Conservation (phyloP, 2,797 vertebrate species). For the Coluber constrictor region DNA sequence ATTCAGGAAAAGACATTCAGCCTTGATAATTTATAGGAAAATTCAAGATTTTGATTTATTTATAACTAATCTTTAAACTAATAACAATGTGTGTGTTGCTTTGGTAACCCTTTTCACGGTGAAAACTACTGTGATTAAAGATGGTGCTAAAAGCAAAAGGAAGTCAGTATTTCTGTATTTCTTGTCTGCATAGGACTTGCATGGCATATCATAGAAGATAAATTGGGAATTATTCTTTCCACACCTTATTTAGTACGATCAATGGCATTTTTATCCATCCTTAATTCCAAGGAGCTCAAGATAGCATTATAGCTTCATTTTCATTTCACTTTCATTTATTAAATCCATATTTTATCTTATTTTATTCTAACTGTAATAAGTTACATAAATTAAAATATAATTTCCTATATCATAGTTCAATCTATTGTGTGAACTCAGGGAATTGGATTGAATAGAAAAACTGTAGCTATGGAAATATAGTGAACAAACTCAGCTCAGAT, state of each 20-base stretch:
- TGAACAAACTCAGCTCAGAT: not conserved
- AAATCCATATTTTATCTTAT: not conserved
- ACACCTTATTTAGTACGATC: not conserved
- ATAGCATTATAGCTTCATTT: too few relatives aligned
- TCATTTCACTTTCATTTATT: not conserved
- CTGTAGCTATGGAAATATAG: not conserved
- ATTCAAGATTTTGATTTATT: slow-evolving; percentile 41
- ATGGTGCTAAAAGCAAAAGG: slow-evolving; percentile 22
- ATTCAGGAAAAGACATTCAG: not conserved
- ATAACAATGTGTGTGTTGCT: slow-evolving; percentile 16
- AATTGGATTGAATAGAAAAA: not conserved
- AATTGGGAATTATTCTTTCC: not conserved
- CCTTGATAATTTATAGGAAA: slow-evolving; percentile 38
- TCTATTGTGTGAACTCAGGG: not conserved
- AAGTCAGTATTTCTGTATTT: not conserved
- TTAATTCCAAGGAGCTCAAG: not conserved
- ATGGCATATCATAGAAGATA: not conserved
- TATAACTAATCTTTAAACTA: not conserved
- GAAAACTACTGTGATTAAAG: slow-evolving; percentile 45
- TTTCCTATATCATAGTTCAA: not conserved
- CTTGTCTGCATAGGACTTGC: not conserved
- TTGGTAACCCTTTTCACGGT: slow-evolving; percentile 19
- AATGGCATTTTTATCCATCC: not conserved
- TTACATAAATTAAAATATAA: not conserved
- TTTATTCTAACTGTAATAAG: not conserved